phyloP scores from a whole-genome alignment of 2,797 vertebrate species.

The Myotis planiceps region DNA sequence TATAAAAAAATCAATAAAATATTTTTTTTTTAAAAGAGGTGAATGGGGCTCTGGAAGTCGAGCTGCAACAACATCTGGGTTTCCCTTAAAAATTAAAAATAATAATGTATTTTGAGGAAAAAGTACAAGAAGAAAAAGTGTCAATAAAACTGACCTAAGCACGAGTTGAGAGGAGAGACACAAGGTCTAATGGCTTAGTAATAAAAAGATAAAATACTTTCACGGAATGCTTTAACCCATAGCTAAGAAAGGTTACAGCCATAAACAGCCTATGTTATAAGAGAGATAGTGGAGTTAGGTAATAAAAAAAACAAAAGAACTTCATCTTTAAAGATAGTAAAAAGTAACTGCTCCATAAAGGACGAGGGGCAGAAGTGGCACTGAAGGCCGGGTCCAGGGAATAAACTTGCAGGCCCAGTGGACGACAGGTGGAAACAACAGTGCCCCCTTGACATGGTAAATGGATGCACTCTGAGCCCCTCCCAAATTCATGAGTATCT shows the following conservation, averaged over 20 bases:
- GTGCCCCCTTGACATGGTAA: accelerated
- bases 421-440: not conserved
- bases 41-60: not conserved
- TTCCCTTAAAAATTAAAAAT: not conserved
- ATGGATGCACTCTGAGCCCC: not conserved
- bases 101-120: not conserved
- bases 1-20: too few relatives aligned
- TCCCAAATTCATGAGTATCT: not conserved
- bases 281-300: too few relatives aligned
- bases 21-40: too few relatives aligned
- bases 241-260: not conserved
- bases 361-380: not conserved
- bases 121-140: not conserved
- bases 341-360: not conserved
- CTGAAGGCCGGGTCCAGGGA: not conserved
- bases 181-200: not conserved
- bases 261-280: not conserved
- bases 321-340: not conserved
- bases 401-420: accelerated
- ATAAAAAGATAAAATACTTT: not conserved
- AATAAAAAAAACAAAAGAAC: not conserved
- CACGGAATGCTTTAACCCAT: not conserved
- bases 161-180: not conserved
- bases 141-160: not conserved
- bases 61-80: not conserved